Conservation (phyloP, 2,888 invertebrate species). For the Tinea pellionella region DNA sequence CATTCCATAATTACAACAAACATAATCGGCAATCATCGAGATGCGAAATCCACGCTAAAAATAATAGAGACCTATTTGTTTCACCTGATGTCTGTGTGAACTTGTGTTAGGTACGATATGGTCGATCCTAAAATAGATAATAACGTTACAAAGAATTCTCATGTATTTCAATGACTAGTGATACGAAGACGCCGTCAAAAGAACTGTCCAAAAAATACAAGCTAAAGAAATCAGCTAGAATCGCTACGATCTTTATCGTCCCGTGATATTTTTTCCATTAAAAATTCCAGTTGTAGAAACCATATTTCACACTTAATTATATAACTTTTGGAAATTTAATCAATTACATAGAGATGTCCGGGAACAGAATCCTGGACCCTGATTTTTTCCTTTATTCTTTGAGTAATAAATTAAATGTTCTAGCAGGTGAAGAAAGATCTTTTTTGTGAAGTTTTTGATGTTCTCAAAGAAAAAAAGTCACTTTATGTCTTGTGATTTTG, state of each 20-base stretch:
- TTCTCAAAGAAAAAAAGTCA: constrained; percentile 41
- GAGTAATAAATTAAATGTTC: constrained; percentile 54
- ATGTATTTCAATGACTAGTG: too few relatives aligned
- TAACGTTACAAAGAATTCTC: too few relatives aligned
- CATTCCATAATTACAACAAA: too few relatives aligned
- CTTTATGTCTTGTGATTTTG: constrained; percentile 60
- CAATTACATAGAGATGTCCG: constrained; percentile 35
- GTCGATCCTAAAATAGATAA: too few relatives aligned
- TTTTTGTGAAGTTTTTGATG: constrained; percentile 28
- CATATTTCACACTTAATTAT: constrained; percentile 63
- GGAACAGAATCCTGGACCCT: constrained; percentile 23
- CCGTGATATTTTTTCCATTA: constrained; percentile 13
- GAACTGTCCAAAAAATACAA: neutral
- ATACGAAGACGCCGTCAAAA: too few relatives aligned
- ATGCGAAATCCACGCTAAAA: too few relatives aligned
- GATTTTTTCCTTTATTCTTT: constrained; percentile 20
- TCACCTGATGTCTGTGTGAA: too few relatives aligned
- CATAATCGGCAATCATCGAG: too few relatives aligned
- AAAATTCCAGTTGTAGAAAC: constrained; percentile 23
- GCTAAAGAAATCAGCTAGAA: neutral
- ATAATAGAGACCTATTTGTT: too few relatives aligned
- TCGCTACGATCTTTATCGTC: constrained; percentile 12
- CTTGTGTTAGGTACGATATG: too few relatives aligned
- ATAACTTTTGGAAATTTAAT: constrained; percentile 52
- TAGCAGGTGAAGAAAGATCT: constrained; percentile 57